These are phyloP conservation scores for Apodemia zela DNA, from an alignment of 2,888 invertebrate species.

Conservation along the genomic window DNA sequence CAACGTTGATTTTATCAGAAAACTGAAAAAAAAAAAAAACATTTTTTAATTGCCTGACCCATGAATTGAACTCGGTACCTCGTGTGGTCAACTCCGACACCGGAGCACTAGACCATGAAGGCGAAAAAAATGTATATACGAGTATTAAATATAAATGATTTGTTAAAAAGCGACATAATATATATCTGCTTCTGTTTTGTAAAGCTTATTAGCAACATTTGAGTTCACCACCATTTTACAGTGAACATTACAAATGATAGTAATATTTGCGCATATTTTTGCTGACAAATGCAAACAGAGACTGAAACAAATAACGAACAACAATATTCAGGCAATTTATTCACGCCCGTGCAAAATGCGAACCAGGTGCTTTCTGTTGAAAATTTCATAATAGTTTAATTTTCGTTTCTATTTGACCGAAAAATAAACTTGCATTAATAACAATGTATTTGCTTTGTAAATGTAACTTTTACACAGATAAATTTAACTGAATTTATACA, in stretches of 20 bases:
- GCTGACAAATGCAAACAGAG: conserved; percentile 42
- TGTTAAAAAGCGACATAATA: neutral
- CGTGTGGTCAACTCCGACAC: too few relatives aligned
- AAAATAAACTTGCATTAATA: conserved; percentile 27
- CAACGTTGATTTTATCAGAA: too few relatives aligned
- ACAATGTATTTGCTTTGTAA: conserved; percentile 8
- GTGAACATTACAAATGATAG: conserved; percentile 30
- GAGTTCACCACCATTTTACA: conserved; percentile 4
- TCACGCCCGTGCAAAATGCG: conserved; percentile 39
- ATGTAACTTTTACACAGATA: neutral
- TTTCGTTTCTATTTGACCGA: conserved; percentile 35
- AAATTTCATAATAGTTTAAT: conserved; percentile 48
- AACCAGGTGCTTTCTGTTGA: conserved; percentile 44
- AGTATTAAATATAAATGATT: too few relatives aligned
- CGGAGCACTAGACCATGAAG: too few relatives aligned
- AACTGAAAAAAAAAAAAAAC: too few relatives aligned
- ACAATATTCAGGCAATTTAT: conserved; percentile 47
- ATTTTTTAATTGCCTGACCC: too few relatives aligned
- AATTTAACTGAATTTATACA: neutral
- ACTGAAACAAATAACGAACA: conserved; percentile 42
- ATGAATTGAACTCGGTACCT: too few relatives aligned
- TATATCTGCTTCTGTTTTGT: neutral
- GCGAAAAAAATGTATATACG: too few relatives aligned
- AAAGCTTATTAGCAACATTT: neutral
- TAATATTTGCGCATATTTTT: conserved; percentile 38